These are phyloP conservation scores for Oreortyx pictus DNA, from an alignment of 2,797 vertebrate species.

Conservation along the genomic window DNA sequence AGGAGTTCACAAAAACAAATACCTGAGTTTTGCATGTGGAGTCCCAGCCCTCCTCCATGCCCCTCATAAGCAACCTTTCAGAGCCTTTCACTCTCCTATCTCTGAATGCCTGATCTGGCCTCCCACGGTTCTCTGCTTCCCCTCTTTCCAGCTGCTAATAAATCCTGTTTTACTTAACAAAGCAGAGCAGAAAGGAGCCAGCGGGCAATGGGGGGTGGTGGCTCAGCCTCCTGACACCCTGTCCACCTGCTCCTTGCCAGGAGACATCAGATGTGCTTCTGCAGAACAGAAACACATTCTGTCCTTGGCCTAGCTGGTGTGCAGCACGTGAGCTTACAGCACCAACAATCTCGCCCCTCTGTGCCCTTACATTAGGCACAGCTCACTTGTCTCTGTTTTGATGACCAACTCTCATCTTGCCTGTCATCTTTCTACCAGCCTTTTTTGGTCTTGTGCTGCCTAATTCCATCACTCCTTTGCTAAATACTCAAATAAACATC, in stretches of 20 bases:
- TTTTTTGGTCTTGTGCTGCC: background rate
- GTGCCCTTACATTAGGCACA: accelerated
- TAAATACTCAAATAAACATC: accelerated
- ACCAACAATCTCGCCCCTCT: too few relatives aligned
- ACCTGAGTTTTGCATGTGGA: background rate
- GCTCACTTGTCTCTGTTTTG: accelerated
- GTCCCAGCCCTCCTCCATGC: background rate
- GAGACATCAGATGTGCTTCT: background rate
- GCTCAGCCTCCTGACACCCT: background rate
- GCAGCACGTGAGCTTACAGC: accelerated
- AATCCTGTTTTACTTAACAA: constrained; percentile 13
- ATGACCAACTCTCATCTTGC: background rate
- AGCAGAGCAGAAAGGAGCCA: background rate
- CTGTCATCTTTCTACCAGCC: background rate
- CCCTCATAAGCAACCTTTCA: background rate
- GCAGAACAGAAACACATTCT: accelerated
- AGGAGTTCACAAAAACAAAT: background rate
- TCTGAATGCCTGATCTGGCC: background rate
- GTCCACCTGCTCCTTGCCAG: background rate
- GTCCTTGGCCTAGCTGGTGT: background rate
- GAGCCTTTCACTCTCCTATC: background rate
- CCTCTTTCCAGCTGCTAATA: constrained; percentile 1
- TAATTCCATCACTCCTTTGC: background rate
- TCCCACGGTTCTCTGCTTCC: background rate
- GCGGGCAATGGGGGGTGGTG: background rate